These are phyloP conservation scores for Periparus ater DNA, from an alignment of 2,797 vertebrate species.

Conservation along the genomic window DNA sequence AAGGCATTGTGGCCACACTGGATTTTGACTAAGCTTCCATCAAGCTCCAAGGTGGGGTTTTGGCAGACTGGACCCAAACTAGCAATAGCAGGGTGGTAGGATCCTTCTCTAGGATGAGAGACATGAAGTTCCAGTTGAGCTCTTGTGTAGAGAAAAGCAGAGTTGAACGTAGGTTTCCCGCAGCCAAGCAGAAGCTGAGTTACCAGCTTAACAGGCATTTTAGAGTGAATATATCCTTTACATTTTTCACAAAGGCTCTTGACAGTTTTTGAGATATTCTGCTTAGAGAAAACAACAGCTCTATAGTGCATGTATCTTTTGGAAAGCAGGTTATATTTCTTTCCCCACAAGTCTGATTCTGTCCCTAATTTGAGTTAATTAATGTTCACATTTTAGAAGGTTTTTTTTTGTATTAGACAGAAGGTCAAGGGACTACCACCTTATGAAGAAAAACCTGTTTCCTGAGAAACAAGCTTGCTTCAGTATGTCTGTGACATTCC, in stretches of 20 bases:
- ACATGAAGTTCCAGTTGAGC: neutral
- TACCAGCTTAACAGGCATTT: neutral
- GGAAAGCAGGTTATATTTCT: neutral
- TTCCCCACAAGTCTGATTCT: neutral
- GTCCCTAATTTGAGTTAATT: neutral
- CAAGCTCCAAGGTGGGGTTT: neutral
- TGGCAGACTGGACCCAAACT: neutral
- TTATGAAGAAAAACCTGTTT: neutral
- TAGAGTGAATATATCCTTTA: neutral
- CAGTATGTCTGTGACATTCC: neutral
- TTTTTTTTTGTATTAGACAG: neutral
- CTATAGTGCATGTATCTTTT: neutral
- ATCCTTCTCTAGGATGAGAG: neutral
- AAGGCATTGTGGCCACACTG: neutral
- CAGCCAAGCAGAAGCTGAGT: neutral
- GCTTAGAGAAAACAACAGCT: neutral
- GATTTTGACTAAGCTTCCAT: neutral
- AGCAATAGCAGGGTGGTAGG: neutral
- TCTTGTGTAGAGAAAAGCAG: neutral
- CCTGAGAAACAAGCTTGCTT: constrained; percentile 23
- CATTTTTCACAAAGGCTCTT: neutral
- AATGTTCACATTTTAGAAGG: neutral
- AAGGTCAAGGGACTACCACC: neutral
- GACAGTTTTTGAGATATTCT: neutral
- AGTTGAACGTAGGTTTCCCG: neutral